Conservation (phyloP, 1,140 invertebrate species). For the Centruroides vittatus region DNA sequence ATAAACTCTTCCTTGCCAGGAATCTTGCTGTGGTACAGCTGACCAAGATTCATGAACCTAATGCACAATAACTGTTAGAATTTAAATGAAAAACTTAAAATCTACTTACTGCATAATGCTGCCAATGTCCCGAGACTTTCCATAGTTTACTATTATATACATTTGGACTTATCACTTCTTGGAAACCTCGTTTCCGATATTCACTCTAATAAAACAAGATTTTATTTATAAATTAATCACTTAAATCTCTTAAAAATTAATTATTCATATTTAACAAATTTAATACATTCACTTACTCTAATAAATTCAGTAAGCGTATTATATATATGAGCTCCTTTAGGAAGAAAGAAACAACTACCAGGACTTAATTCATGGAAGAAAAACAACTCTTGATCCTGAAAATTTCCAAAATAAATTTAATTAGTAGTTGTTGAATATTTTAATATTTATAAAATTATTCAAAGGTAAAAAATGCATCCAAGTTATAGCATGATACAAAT, state of each 20-base stretch:
- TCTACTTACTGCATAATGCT: conserved; percentile 65
- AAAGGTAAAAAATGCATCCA: no score
- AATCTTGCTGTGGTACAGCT: no score
- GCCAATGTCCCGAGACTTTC: conserved; percentile 97
- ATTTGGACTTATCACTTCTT: conserved; percentile 93
- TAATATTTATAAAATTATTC: no score
- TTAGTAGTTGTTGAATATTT: no score
- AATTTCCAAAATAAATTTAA: neutral
- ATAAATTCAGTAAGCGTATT: conserved; percentile 85
- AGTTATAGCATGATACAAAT: no score
- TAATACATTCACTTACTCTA: conserved; percentile 28
- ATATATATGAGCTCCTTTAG: conserved; percentile 92
- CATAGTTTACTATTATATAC: conserved; percentile 95
- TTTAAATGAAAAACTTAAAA: neutral
- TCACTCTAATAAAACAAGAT: conserved; percentile 38
- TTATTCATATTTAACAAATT: no score
- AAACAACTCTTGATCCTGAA: conserved; percentile 88
- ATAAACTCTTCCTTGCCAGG: no score
- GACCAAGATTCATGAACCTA: no score
- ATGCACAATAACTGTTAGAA: neutral
- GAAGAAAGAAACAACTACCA: conserved; percentile 96
- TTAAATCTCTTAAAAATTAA: no score
- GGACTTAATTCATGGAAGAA: conserved; percentile 98
- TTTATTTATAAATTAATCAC: no score
- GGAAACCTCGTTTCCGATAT: conserved; percentile 86